phyloP scores from a whole-genome alignment of 2,888 invertebrate genomes.

The Dasypolia templi region DNA sequence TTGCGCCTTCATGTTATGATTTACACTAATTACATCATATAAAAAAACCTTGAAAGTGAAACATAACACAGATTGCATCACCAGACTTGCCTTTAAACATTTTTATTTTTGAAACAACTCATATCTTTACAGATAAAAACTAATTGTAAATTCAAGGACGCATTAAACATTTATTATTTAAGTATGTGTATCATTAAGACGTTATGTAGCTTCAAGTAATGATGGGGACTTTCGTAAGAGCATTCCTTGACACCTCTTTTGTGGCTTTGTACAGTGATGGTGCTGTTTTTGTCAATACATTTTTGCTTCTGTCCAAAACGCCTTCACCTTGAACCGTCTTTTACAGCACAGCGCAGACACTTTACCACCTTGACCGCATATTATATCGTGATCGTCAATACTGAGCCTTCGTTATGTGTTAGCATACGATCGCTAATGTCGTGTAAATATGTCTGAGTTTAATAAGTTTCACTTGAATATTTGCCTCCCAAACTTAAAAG shows the following conservation, averaged over 20 bases:
- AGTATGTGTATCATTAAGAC: background rate
- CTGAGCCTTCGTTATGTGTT: conserved; percentile 26
- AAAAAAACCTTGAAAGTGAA: conserved; percentile 49
- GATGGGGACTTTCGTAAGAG: conserved; percentile 1
- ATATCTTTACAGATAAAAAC: conserved; percentile 15
- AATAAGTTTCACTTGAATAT: too few relatives aligned
- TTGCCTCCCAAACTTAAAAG: too few relatives aligned
- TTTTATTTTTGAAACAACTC: conserved; percentile 10
- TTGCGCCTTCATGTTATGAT: conserved; percentile 25
- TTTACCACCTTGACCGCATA: conserved; percentile 50
- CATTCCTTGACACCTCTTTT: conserved; percentile 8
- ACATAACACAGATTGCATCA: conserved; percentile 21
- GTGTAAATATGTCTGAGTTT: too few relatives aligned
- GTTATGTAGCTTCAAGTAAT: background rate
- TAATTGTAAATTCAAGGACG: conserved; percentile 18
- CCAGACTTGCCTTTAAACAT: conserved; percentile 7
- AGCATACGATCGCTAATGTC: conserved; percentile 27
- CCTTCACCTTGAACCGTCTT: conserved; percentile 36
- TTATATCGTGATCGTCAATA: conserved; percentile 15
- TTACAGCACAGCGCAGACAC: background rate
- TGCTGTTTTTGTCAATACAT: conserved; percentile 12
- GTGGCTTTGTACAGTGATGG: background rate
- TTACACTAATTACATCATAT: conserved; percentile 36
- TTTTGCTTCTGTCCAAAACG: conserved; percentile 12
- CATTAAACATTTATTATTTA: background rate